phyloP scores from a whole-genome alignment of 2,113 vertebrate genomes.

The Scolopax mira region DNA sequence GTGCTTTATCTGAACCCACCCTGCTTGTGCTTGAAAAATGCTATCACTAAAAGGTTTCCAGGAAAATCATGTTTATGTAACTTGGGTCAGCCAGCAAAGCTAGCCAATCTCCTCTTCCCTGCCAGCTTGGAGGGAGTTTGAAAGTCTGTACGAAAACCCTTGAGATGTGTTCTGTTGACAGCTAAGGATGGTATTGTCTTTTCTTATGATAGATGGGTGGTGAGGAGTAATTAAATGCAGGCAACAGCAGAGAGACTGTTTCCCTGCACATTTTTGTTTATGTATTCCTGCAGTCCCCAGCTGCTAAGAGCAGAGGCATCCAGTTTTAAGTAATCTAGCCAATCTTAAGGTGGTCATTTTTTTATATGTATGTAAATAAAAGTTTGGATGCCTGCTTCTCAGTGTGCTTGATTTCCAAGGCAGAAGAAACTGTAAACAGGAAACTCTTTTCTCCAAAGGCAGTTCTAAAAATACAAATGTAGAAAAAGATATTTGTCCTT shows the following conservation, averaged over 20 bases:
- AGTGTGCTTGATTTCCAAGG: background rate
- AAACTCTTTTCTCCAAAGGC: background rate
- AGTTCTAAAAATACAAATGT: background rate
- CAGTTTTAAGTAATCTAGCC: background rate
- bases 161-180: background rate
- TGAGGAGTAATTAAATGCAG: constrained; percentile 25
- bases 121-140: background rate
- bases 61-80: background rate
- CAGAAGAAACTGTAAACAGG: background rate
- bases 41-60: background rate
- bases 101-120: background rate
- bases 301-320: background rate
- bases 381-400: background rate
- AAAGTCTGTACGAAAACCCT: background rate
- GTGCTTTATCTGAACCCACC: background rate
- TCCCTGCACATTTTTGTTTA: background rate
- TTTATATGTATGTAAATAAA: background rate
- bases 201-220: background rate
- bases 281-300: background rate
- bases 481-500: background rate
- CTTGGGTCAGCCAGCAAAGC: background rate
- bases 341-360: background rate
- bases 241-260: background rate
- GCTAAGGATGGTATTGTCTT: background rate
- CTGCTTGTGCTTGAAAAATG: background rate